Conservation (phyloP, 2,113 vertebrate genomes). For the Dasyornis broadbenti region DNA sequence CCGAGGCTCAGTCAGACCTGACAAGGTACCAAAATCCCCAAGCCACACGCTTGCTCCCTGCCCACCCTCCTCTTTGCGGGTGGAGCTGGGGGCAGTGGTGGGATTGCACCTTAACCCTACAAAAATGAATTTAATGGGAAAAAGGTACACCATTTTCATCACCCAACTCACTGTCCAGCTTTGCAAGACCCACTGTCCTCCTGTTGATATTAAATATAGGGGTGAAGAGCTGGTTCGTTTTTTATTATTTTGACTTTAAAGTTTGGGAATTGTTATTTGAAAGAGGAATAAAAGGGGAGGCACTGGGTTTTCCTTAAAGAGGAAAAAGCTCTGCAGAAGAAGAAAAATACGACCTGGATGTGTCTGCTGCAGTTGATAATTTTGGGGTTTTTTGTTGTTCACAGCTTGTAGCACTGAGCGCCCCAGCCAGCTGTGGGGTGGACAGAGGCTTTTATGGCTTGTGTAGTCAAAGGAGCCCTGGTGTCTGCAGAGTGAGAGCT, state of each 20-base stretch:
- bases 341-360: neutral
- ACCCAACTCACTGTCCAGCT: neutral
- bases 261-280: neutral
- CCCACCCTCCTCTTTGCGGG: neutral
- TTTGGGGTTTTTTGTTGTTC: neutral
- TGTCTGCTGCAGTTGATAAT: neutral
- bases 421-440: neutral
- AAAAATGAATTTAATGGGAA: neutral
- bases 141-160: neutral
- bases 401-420: neutral
- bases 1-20: neutral
- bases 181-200: neutral
- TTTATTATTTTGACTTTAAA: neutral
- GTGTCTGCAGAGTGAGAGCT: neutral
- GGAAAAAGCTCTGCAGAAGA: neutral
- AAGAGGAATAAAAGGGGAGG: neutral
- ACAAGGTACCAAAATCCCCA: neutral
- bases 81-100: neutral
- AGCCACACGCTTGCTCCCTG: fast-evolving
- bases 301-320: neutral
- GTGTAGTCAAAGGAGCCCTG: neutral
- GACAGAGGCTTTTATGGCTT: neutral
- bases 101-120: neutral
- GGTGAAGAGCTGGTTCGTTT: neutral
- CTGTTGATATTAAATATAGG: neutral